Base-by-base conservation (phyloP, 2,797 vertebrate genomes). In the Malurus splendens region DNA sequence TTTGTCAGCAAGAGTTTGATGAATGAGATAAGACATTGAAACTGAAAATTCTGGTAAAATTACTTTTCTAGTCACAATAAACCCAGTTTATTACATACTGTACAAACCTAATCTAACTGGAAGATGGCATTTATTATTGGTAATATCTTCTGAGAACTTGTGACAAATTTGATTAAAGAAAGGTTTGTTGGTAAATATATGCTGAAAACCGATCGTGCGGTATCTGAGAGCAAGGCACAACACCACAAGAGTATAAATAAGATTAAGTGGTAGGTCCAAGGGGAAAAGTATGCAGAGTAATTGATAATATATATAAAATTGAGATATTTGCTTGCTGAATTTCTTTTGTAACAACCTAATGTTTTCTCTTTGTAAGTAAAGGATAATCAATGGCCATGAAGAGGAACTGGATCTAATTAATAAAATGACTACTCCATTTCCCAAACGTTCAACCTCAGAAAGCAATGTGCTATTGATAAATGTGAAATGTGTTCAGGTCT, bases 341-440 rank as follows among this genome's bases (percentile, higher is more conserved):
- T 84, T 85, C 23, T 89, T 88, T 74, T 74, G 41, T 60, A 80
- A 54, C 56, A 86, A 47, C 16, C 10, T 30, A 48, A 14, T 52
- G 30, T 56, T 91, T 38, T 59, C 71, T 71, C 60, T 79, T 82
- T 75, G 41, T 89, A 82, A 54, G 59, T 74, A 92, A 93, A 84
- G 59, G 45, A 90, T 80, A 88, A 89, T 90, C 76, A 94, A 86
- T 18, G 4, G 7, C 89, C 81, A n/a, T 76, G 52, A 89, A 93
- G 78, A 91, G 39, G 50, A 96, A 86, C 67, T 61, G 52, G 47
- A 67, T 79, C 71, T 93, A 92, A 94, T 91, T 95, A 92, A 93
- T 88, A 59, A 93, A 93, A 93, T 60, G 67, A 82, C 72, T 33
- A 55, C 62, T 93, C 52, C 54, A 24, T 89, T 92, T 85, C 78